Conservation (phyloP, 2,888 invertebrate genomes). For the Drosophila picticornis region DNA sequence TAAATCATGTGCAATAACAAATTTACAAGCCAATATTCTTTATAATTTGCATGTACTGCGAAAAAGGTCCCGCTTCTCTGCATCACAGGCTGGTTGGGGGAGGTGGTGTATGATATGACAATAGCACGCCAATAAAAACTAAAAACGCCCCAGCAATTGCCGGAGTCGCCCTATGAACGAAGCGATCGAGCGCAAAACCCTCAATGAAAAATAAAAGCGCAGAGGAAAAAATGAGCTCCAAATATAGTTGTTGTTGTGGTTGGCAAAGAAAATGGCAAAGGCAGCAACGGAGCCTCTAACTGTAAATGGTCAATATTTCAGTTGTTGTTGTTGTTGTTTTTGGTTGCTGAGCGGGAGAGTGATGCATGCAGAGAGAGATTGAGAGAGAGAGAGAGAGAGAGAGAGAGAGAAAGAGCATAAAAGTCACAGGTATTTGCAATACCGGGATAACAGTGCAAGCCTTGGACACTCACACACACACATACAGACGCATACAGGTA, state of each 20-base stretch:
- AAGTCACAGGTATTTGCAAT: slow-evolving; percentile 33
- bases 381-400: slow-evolving; percentile 24
- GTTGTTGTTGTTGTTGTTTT: slow-evolving; percentile 31
- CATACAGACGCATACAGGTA: slow-evolving; percentile 31
- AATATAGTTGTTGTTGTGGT: slow-evolving; percentile 20
- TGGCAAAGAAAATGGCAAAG: slow-evolving; percentile 54
- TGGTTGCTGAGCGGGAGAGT: slow-evolving; percentile 33
- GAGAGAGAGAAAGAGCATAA: slow-evolving; percentile 34
- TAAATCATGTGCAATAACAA: slow-evolving; percentile 52
- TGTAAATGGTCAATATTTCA: slow-evolving; percentile 56
- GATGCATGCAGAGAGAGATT: slow-evolving; percentile 30
- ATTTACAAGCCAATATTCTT: slow-evolving; percentile 53
- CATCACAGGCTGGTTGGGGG: background rate
- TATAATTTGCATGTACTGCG: slow-evolving; percentile 49
- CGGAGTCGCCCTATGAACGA: slow-evolving; percentile 32
- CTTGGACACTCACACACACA: slow-evolving; percentile 32
- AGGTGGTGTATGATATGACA: slow-evolving; percentile 35
- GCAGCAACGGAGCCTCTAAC: slow-evolving; percentile 64
- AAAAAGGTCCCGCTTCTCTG: slow-evolving; percentile 36
- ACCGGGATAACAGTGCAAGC: slow-evolving; percentile 48
- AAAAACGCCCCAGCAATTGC: slow-evolving; percentile 31
- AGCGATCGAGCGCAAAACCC: slow-evolving; percentile 11
- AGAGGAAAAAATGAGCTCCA: slow-evolving; percentile 32
- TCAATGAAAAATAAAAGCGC: slow-evolving; percentile 58
- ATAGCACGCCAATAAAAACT: slow-evolving; percentile 13